Evolutionary conservation across 1,140 invertebrate species (phyloP), one percentile per base, ranked within the genome.

Genomic region (Zaprionus davidi): DNA sequence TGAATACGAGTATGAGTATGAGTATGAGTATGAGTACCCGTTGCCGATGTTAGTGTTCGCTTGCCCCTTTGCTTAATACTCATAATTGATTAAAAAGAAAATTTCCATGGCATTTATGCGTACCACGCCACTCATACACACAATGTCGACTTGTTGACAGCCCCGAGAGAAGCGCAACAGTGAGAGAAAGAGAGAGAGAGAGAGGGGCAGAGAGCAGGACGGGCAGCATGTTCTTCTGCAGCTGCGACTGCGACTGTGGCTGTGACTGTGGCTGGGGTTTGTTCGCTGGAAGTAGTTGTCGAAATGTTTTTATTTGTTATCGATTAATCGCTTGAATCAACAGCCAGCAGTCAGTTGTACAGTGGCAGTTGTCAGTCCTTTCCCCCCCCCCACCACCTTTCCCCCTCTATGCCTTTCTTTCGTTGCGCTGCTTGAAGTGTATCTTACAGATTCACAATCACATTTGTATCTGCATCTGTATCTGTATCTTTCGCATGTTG

Each of bases 251-350:
- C 7, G 53, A 4, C 41, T 64, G 55, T 76, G 20, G 41, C 56
- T 22, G 41, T 11, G 53, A 4, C 41, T 64, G 55, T 76, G 20
- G 41, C 56, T 71, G 71, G 31, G 70, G 73, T 70, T 68, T 71
- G 65, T 88, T 88, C 85, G 55, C 65, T 81, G 85, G 85, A 90
- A 88, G 85, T 82, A 90, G 85, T 90, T 90, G 85, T 90, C 85
- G 85, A 90, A 90, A 90, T 88, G 82, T 91, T 91, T 88, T 91
- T 88, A 88, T 91, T 91, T 91, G 88, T 91, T 91, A 91, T 91
- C 88, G 88, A 91, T 91, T 91, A 91, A 91, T 88, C 84, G 88
- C 88, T 91, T 88, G 84, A 82, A 79, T 88, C 85, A 74, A 90
- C 84, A 90, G 70, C 67, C 75, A 57, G 71, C 65, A 57, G 66